Evolutionary conservation across 2,888 invertebrate species (phyloP), one percentile per base, ranked within the genome.

Genomic region (Acutogordius australiensis): DNA sequence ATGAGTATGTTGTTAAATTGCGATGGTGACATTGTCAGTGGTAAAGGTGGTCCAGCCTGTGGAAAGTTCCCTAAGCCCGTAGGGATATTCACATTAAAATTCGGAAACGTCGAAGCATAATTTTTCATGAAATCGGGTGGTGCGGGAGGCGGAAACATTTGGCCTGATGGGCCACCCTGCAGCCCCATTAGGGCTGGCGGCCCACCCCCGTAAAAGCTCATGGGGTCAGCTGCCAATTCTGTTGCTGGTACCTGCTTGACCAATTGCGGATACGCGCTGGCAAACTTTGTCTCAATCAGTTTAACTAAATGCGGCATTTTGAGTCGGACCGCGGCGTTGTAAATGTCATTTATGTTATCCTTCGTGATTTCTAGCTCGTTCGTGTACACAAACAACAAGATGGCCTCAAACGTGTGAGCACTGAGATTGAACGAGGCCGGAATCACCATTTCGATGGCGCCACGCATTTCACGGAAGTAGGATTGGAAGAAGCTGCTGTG

Each of bases 291-390:
- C 23, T 51, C 51, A 4, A 51, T 51, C 4, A 51, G 26, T 51
- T 51, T 51, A 26, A 51, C 51, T 51, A 51, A 23, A 26, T 51
- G 51, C 18, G 51, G 26, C 51, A 51, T 51, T 51, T 51, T 51
- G 4, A 51, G 23, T 51, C 51, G 8, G 4, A 51, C 51, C 18
- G 51, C 51, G 13, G 18, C 51, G 23, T 51, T 51, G 51, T 51
- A 51, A 51, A 51, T 23, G 4, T 51, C 51, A 26, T 51, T 51
- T n/a, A 51, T 51, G 51, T 51, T 51, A n/a, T n/a, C 4, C 4
- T 4, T 51, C 4, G 8, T 26, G 8, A 51, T 51, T 51, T 51
- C 51, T 8, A 51, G 8, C 23, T 51, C 51, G 26, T 23, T 23
- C 4, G 51, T 51, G 51, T 51, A 51, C 23, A 51, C 23, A 51